phyloP scores from a whole-genome alignment of 2,888 invertebrate genomes.

The Lycophotia porphyrea region DNA sequence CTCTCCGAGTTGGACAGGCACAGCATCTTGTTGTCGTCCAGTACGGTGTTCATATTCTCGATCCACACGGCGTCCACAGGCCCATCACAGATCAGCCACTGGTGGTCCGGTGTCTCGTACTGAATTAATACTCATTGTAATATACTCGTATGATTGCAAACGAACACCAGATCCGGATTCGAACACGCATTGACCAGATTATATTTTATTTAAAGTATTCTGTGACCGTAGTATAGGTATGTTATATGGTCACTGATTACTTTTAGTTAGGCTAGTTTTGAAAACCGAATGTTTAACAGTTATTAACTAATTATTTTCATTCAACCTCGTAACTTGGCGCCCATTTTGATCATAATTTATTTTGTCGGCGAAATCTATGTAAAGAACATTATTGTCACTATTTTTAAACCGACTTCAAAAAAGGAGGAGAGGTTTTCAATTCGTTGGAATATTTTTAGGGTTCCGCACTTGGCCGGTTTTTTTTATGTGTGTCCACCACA shows the following conservation, averaged over 20 bases:
- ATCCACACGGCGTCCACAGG: slow-evolving; percentile 98
- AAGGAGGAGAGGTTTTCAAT: no score
- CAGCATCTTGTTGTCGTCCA: slow-evolving; percentile 98
- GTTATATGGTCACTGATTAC: background rate
- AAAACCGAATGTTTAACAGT: background rate
- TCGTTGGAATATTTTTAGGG: no score
- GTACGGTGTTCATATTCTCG: slow-evolving; percentile 97
- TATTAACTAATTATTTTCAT: background rate
- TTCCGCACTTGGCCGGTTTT: no score
- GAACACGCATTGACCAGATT: background rate
- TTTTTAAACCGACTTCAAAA: no score
- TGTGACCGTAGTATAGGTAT: background rate
- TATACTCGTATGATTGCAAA: slow-evolving; percentile 13
- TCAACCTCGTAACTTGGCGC: background rate
- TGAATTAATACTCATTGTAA: slow-evolving; percentile 52
- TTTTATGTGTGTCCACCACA: no score
- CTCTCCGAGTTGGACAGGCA: slow-evolving; percentile 97
- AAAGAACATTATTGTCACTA: background rate
- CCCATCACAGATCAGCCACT: slow-evolving; percentile 97
- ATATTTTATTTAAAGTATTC: background rate
- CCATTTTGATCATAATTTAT: background rate
- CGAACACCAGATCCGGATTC: background rate
- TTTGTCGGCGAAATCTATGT: background rate
- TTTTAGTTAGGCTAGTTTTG: background rate
- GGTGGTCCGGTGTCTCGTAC: slow-evolving; percentile 92